phyloP scores from a whole-genome alignment of 2,113 vertebrate species.

The Chrysochloris asiatica region DNA sequence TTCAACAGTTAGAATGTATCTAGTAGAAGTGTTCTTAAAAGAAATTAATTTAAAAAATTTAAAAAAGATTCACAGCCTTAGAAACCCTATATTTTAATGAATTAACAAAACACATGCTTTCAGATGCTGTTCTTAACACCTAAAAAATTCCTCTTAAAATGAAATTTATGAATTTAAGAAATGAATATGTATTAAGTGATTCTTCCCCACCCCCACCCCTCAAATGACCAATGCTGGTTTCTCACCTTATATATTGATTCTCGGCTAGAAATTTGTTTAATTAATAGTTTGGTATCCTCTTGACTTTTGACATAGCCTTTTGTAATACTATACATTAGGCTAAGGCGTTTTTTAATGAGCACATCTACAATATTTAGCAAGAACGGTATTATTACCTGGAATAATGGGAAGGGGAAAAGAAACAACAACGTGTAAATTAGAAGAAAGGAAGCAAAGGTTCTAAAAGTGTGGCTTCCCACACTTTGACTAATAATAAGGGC shows the following conservation, averaged over 20 bases:
- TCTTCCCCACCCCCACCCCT: not conserved
- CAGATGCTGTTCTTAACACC: too few relatives aligned
- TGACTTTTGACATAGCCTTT: constrained; percentile 77
- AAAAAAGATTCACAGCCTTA: too few relatives aligned
- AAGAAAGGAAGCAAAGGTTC: not conserved
- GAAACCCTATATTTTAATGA: too few relatives aligned
- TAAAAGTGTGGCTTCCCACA: not conserved
- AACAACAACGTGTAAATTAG: not conserved
- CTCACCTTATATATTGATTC: constrained; percentile 72
- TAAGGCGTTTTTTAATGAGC: constrained; percentile 65
- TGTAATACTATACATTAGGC: constrained; percentile 71
- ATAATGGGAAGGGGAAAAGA: not conserved
- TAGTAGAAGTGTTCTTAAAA: not conserved
- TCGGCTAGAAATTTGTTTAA: constrained; percentile 71
- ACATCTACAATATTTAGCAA: constrained; percentile 44
- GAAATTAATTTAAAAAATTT: too few relatives aligned
- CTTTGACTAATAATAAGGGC: not conserved
- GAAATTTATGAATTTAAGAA: too few relatives aligned
- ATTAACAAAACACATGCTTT: too few relatives aligned
- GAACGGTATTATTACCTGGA: constrained; percentile 67
- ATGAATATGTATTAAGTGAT: not conserved
- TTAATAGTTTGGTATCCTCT: constrained; percentile 69
- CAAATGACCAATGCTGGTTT: not conserved
- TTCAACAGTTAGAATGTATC: not conserved
- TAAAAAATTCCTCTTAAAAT: too few relatives aligned